Percentiles rank a stretch among this genome's conserved stretches.
phyloP scores from a whole-genome alignment of 2,888 invertebrate species.

The Lithophane leautieri region DNA sequence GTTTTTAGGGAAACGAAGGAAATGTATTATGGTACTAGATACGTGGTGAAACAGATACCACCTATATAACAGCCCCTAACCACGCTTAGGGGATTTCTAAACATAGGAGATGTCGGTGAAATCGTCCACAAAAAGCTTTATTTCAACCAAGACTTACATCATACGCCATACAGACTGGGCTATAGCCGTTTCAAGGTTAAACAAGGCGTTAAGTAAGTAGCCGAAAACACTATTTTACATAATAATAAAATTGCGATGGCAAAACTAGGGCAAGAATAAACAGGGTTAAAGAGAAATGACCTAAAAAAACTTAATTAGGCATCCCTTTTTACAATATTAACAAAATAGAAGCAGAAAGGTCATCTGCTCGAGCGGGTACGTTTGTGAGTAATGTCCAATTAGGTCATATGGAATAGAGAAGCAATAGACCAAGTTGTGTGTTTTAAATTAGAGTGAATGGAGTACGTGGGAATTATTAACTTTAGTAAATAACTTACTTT shows the following conservation, averaged over 20 bases:
- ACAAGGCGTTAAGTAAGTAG: slow-evolving; percentile 9
- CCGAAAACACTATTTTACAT: slow-evolving; percentile 26
- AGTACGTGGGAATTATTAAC: slow-evolving; percentile 8
- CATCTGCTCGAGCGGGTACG: slow-evolving; percentile 29
- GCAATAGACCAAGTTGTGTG: slow-evolving; percentile 32
- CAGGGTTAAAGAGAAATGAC: slow-evolving; percentile 62
- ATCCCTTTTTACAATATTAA: slow-evolving; percentile 61
- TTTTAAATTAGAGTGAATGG: slow-evolving; percentile 35
- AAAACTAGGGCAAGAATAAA: slow-evolving; percentile 57
- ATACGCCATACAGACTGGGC: not conserved
- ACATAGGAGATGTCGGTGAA: too few species aligned
- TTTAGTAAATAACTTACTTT: slow-evolving; percentile 11
- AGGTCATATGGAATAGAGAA: slow-evolving; percentile 45
- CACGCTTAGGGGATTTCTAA: too few species aligned
- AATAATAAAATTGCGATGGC: slow-evolving; percentile 34
- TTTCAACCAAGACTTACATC: not conserved
- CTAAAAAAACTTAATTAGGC: slow-evolving; percentile 64
- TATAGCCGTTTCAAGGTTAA: slow-evolving; percentile 28
- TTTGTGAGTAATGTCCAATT: slow-evolving; percentile 53
- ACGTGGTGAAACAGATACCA: too few species aligned
- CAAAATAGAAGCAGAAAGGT: slow-evolving; percentile 56
- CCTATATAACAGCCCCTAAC: too few species aligned
- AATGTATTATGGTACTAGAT: too few species aligned
- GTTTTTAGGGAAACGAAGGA: too few species aligned
- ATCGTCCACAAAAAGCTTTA: too few species aligned